Evolutionary conservation across 2,113 vertebrate genomes (phyloP).

Genomic region (Uria lomvia): DNA sequence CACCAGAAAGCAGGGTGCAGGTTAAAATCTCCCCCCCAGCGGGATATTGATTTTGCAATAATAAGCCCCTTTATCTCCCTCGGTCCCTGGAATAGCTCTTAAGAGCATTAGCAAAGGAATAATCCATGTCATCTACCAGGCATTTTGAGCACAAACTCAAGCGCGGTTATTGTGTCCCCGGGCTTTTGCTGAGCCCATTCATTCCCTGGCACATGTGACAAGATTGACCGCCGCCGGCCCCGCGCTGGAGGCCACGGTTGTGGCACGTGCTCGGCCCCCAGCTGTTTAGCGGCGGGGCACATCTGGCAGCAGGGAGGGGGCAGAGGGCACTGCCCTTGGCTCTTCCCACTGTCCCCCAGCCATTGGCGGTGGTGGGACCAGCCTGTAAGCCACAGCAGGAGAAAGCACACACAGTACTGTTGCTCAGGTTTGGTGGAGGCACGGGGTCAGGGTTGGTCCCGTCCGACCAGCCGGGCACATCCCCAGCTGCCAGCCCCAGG

Average conservation of each 20-base stretch:
- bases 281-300: rapidly evolving
- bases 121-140: constrained; percentile 33
- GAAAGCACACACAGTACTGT: rapidly evolving
- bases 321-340: background rate
- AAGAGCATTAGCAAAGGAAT: constrained; percentile 49
- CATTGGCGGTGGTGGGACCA: rapidly evolving
- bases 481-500: background rate
- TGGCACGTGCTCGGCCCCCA: background rate
- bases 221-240: background rate
- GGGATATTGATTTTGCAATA: constrained; percentile 13
- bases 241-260: background rate
- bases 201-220: background rate
- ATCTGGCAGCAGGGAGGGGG: background rate
- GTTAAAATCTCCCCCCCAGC: background rate
- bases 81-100: background rate
- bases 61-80: constrained; percentile 20
- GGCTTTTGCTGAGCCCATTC: background rate
- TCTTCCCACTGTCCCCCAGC: background rate
- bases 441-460: background rate
- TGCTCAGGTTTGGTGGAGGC: background rate
- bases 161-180: background rate
- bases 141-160: constrained; percentile 25
- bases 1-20: background rate
- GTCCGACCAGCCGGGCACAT: rapidly evolving
- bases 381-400: rapidly evolving